Conservation (phyloP, 1,140 invertebrate genomes). For the Drosophila subobscura region DNA sequence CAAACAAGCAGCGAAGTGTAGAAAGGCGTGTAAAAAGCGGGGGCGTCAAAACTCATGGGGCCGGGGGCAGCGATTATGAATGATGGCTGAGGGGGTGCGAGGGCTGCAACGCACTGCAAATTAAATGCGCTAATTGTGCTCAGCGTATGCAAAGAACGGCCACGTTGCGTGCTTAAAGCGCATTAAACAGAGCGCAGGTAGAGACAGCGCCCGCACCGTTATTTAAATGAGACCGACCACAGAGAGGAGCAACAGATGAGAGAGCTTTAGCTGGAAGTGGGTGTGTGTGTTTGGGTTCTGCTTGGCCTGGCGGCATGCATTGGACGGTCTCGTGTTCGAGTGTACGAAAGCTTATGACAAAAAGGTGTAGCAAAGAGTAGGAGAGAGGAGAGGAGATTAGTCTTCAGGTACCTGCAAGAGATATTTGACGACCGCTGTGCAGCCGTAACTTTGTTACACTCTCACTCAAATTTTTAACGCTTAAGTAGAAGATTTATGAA, state of each 20-base stretch:
- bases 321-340: slow-evolving; percentile 44
- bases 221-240: slow-evolving; percentile 56
- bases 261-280: slow-evolving; percentile 16
- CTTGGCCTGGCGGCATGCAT: slow-evolving; percentile 57
- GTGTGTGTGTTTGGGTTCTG: slow-evolving; percentile 33
- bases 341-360: slow-evolving; percentile 32
- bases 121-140: slow-evolving; percentile 69
- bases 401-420: no score
- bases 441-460: no score
- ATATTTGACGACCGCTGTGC: no score
- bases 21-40: slow-evolving; percentile 70
- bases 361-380: slow-evolving; percentile 1
- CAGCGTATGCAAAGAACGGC: slow-evolving; percentile 58
- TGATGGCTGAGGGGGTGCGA: not conserved
- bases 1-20: slow-evolving; percentile 81
- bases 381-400: no score
- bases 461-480: no score
- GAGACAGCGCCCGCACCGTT: slow-evolving; percentile 34
- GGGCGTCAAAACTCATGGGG: slow-evolving; percentile 17
- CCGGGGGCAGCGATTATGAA: not conserved
- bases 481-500: no score
- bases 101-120: slow-evolving; percentile 53
- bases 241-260: not conserved
- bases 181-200: slow-evolving; percentile 66
- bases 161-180: slow-evolving; percentile 56